Evolutionary conservation across 2,888 invertebrate genomes (phyloP), one percentile per base, ranked within the genome.

Genomic region (Plutella xylostella): DNA sequence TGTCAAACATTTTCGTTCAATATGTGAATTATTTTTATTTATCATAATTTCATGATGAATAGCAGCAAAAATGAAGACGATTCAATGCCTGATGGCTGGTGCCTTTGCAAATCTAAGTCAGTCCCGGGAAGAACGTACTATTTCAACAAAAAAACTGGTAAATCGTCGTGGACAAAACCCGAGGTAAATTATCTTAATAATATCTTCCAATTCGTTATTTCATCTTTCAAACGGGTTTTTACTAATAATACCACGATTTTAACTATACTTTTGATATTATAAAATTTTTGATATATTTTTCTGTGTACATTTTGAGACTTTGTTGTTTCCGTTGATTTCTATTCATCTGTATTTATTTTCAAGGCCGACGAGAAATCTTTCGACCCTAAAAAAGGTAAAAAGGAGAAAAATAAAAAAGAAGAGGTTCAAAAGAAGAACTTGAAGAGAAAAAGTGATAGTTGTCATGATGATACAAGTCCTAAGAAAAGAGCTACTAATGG

Each of bases 51-150:
- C 55, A 57, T 52, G 49, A 82, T 82, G 82, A 77, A 65, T 68
- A 63, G 72, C 50, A 58, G 62, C 55, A 68, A 67, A 59, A 69
- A 68, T 53, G 64, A 61, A 42, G 59, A 56, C 39, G 57, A 63
- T 38, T 58, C 86, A 64, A 53, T 79, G 50, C 87, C 88, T 66
- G 73, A 73, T 47, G 82, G 82, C 48, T 83, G 83, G 83, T 66
- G 77, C 25, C 61, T 72, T 46, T 82, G 82, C 56, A 60, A 66
- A 31, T 83, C 83, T 4, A 83, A 79, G 59, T 78, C 80, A 20
- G 78, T 63, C 52, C 74, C 74, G 17, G 79, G 77, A 6, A 72
- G 76, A 57, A 75, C 72, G 55, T 83, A 82, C 63, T 83, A 71
- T 67, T 83, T 82, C 56, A 78, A 83, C 54, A 76, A 61, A 54